Evolutionary conservation across 2,888 invertebrate species (phyloP).

Genomic region (Acronicta aceris): DNA sequence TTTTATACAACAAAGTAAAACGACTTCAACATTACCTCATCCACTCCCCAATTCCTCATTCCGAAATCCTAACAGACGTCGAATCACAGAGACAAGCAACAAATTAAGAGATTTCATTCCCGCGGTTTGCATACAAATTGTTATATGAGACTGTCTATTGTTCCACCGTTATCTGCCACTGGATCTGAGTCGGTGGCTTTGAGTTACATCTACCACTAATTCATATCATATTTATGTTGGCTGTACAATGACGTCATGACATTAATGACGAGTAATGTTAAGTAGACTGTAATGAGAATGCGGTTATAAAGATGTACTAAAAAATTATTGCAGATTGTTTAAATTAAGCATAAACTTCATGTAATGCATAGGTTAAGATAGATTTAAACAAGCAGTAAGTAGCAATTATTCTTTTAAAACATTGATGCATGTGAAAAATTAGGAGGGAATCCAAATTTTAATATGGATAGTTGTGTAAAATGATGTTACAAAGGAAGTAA

Average conservation of each 20-base stretch:
- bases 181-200: slow-evolving; percentile 62
- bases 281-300: slow-evolving; percentile 22
- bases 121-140: slow-evolving; percentile 84
- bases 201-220: slow-evolving; percentile 67
- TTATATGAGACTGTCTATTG: slow-evolving; percentile 80
- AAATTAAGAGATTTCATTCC: slow-evolving; percentile 80
- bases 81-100: slow-evolving; percentile 75
- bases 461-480: no score
- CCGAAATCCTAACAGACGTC: slow-evolving; percentile 58
- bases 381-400: no score
- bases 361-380: no score
- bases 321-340: no score
- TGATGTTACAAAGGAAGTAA: no score
- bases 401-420: no score
- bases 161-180: slow-evolving; percentile 65
- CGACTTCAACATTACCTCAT: slow-evolving; percentile 38
- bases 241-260: slow-evolving; percentile 38
- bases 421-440: no score
- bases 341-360: no score
- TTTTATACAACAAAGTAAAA: no score
- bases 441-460: no score
- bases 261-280: slow-evolving; percentile 22
- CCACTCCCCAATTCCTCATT: slow-evolving; percentile 21
- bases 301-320: slow-evolving; percentile 2
- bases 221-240: slow-evolving; percentile 47